Base-by-base conservation (phyloP, 2,113 vertebrate species). In the Pao palembangensis region DNA sequence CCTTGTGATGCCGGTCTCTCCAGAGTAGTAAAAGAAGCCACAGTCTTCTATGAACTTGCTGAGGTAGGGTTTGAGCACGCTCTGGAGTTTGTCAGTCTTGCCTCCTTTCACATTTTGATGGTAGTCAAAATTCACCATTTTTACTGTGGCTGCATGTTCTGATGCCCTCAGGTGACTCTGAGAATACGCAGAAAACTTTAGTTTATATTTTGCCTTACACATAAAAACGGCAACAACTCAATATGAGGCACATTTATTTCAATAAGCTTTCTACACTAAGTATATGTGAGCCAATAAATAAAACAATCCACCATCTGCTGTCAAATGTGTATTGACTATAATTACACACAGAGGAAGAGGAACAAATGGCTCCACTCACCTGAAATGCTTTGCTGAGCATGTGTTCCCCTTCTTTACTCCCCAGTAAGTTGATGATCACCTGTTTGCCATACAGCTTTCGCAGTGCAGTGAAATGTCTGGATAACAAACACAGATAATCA, bases 331-430 rank as follows among this genome's bases (percentile, higher is more conserved):
- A 6, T 18, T 17, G 7, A 7, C 17, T 17, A 18, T 8, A 18
- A 46, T 16, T 4, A 46, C 44, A 46, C 5, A 16, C 14, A 48
- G 11, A 2, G 41, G 11, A 13, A 6, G 23, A 12, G 53, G 13
- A 38, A 31, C 5, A 8, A 31, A 28, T 0, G 1, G 23, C 17
- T 69, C 16, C 3, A 28, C 71, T 86, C 74, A 98, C 97, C 91
- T 98, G 95, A 85, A 99, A 99, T 13, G 95, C 96, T 90, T 98
- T 99, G 81, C 96, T 98, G 42, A 99, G 94, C 96, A 99, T 99
- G 80, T 98, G 92, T 69, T 99, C 97, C 3, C 96, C 96, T 89
- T 99, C 97, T 84, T 99, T 99, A 63, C 94, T 92, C 18, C 97
- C 95, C 25, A 99, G 94, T 68, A 99, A 91, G 85, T 99, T 99